These are phyloP conservation scores for Acanthopleura granulata DNA, from an alignment of 2,888 invertebrate genomes.

Conservation along the genomic window DNA sequence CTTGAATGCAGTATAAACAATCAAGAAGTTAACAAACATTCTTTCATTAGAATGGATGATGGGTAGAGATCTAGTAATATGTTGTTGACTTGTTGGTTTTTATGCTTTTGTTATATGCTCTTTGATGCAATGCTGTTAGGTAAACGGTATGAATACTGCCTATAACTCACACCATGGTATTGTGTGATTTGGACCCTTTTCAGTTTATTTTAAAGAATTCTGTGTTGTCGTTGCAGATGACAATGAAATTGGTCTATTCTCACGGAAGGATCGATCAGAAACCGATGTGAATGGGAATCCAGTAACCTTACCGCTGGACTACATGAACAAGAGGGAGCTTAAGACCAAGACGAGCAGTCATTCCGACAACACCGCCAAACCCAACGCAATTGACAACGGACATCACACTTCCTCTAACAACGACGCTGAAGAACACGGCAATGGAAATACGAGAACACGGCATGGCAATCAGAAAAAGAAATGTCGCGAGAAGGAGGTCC, in stretches of 20 bases:
- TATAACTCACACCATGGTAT: too few species aligned
- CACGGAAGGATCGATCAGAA: neutral
- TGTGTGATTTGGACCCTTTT: too few species aligned
- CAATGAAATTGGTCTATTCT: neutral
- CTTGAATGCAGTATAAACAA: too few species aligned
- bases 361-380: neutral
- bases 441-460: too few species aligned
- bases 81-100: too few species aligned
- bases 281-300: slow-evolving; percentile 59
- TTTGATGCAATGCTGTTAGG: too few species aligned
- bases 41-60: too few species aligned
- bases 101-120: too few species aligned
- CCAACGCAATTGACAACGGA: neutral
- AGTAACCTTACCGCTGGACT: slow-evolving; percentile 25
- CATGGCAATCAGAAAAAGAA: neutral
- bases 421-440: too few species aligned
- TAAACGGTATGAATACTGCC: too few species aligned
- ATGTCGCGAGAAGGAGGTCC: neutral
- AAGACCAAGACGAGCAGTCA: neutral
- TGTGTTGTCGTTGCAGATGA: neutral
- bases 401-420: neutral
- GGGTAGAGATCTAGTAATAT: too few species aligned
- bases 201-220: neutral
- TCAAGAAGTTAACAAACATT: too few species aligned
- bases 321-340: neutral